These are phyloP conservation scores for Mustela nigripes DNA, from an alignment of 2,113 vertebrate species.

Conservation along the genomic window DNA sequence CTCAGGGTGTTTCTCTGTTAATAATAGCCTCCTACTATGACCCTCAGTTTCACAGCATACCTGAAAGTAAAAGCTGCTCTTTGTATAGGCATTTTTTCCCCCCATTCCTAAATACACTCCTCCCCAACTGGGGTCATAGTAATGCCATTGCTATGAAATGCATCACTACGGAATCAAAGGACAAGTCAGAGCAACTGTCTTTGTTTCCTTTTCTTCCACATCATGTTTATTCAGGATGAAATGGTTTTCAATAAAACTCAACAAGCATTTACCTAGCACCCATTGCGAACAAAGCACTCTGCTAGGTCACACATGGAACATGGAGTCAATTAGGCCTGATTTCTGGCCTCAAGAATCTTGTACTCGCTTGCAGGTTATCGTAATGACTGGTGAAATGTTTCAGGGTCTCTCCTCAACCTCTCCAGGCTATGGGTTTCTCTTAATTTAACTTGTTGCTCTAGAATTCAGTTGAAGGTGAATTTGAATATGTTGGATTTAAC, in stretches of 20 bases:
- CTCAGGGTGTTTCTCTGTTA: conserved; percentile 70
- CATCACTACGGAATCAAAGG: background rate
- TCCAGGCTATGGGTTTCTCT: background rate
- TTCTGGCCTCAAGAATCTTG: background rate
- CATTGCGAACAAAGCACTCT: background rate
- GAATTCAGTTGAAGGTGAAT: background rate
- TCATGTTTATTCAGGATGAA: conserved; percentile 28
- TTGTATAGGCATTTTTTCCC: background rate
- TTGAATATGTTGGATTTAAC: background rate
- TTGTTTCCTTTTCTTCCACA: conserved; percentile 2
- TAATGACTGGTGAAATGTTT: background rate
- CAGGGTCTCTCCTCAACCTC: background rate
- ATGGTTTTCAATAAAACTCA: background rate
- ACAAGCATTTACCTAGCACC: background rate
- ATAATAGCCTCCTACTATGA: conserved; percentile 69
- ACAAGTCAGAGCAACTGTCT: background rate
- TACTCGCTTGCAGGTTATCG: background rate
- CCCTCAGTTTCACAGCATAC: conserved; percentile 56
- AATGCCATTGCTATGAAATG: background rate
- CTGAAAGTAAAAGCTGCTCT: conserved; percentile 56
- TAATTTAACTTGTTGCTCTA: background rate
- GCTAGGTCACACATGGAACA: background rate
- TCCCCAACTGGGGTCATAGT: background rate
- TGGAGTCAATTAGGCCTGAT: background rate
- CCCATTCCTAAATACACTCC: conserved; percentile 39